Evolutionary conservation across 2,113 vertebrate species (phyloP).

Genomic region (Phalacrocorax pelagicus): DNA sequence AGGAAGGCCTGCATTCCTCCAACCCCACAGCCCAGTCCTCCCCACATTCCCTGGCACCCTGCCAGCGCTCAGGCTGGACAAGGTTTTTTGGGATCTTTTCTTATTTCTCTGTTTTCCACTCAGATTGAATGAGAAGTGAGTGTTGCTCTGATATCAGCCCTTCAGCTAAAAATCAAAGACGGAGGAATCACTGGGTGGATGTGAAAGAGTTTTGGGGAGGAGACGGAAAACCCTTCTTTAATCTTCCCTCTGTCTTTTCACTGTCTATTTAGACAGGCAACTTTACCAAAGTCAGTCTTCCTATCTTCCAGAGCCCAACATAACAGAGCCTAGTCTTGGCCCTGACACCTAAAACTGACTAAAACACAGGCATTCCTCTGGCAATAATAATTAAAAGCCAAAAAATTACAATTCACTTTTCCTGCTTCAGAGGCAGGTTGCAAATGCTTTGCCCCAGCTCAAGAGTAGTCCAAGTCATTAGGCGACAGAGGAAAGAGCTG

Average conservation of each 20-base stretch:
- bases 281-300: background rate
- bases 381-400: background rate
- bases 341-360: background rate
- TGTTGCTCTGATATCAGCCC: background rate
- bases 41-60: background rate
- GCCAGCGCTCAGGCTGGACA: background rate
- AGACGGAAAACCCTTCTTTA: background rate
- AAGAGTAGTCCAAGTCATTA: background rate
- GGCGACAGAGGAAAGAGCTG: background rate
- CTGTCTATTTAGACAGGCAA: background rate
- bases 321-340: background rate
- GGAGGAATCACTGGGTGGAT: background rate
- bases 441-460: background rate
- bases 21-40: background rate
- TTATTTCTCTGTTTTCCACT: background rate
- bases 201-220: background rate
- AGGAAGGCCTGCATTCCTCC: conserved; percentile 35
- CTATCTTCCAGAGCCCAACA: background rate
- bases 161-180: background rate
- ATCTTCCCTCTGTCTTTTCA: background rate
- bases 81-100: background rate
- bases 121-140: rapidly evolving
- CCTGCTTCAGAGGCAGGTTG: background rate
- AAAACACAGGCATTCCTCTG: background rate
- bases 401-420: background rate